Percentiles rank a stretch among this genome's conserved stretches.
Conservation (phyloP, 2,113 vertebrate genomes). For the Salvelinus namaycush region DNA sequence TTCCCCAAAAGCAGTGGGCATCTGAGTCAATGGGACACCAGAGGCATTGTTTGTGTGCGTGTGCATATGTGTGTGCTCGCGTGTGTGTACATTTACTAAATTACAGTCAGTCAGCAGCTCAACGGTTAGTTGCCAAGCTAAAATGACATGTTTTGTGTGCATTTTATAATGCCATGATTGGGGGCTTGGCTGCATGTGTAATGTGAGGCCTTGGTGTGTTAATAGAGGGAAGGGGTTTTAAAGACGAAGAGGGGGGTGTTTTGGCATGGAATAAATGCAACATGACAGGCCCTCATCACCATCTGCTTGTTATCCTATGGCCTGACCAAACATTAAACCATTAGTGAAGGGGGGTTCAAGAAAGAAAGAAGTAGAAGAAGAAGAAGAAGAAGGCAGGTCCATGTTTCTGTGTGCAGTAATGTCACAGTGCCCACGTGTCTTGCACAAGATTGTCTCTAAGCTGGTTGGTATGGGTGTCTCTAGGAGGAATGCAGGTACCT, state of each 20-base stretch:
- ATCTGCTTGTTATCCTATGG: constrained; percentile 28
- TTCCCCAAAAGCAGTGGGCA: not conserved
- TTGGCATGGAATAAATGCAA: constrained; percentile 16
- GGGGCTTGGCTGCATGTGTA: constrained; percentile 35
- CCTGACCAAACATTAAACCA: constrained; percentile 37
- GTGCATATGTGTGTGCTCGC: not conserved
- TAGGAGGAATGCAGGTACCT: constrained; percentile 53
- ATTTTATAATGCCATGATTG: constrained; percentile 63
- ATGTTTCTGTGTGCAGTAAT: not conserved
- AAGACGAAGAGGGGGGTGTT: constrained; percentile 18
- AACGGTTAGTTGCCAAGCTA: constrained; percentile 51
- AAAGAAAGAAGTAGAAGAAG: not conserved
- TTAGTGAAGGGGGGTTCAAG: not conserved
- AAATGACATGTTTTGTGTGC: constrained; percentile 56
- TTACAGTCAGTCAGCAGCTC: constrained; percentile 43
- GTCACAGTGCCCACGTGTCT: constrained; percentile 26
- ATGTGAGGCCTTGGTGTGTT: constrained; percentile 30
- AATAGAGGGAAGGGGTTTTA: constrained; percentile 30
- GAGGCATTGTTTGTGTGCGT: not conserved
- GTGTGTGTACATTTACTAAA: constrained; percentile 43
- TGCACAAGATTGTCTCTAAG: constrained; percentile 38
- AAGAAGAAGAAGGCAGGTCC: not conserved
- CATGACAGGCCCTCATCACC: constrained; percentile 17
- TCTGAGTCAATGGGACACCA: not conserved
- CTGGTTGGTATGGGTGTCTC: constrained; percentile 38